Percentiles rank a stretch among this genome's conserved stretches.
These are phyloP conservation scores for Ernsta delagoae DNA, from an alignment of 2,888 invertebrate species.

Conservation along the genomic window DNA sequence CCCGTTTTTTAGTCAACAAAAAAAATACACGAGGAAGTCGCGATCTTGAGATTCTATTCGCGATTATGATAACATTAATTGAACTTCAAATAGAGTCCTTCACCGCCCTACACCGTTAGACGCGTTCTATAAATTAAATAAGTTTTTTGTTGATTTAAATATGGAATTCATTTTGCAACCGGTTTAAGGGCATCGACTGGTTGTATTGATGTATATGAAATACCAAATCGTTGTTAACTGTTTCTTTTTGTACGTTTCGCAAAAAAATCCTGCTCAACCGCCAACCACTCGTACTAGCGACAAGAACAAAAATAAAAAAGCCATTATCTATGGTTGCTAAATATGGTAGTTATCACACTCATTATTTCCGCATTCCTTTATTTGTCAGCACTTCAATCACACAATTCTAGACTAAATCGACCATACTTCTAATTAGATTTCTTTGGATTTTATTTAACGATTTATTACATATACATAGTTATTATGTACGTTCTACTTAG, in stretches of 20 bases:
- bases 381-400: slow-evolving; percentile 24
- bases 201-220: not conserved
- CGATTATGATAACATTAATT: not conserved
- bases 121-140: not conserved
- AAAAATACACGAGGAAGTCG: too few relatives aligned
- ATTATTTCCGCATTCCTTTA: slow-evolving; percentile 27
- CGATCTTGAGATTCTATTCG: not conserved
- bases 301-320: slow-evolving; percentile 1
- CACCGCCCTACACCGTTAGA: not conserved
- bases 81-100: not conserved
- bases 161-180: not conserved
- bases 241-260: slow-evolving; percentile 1
- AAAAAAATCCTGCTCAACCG: slow-evolving; percentile 1
- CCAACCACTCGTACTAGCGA: not conserved
- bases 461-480: too few relatives aligned
- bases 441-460: not conserved
- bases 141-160: not conserved
- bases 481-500: too few relatives aligned
- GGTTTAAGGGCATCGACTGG: not conserved
- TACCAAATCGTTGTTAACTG: not conserved
- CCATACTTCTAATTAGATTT: not conserved
- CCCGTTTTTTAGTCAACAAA: too few relatives aligned
- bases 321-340: slow-evolving; percentile 23
- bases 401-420: slow-evolving; percentile 3
- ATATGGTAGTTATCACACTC: slow-evolving; percentile 23